Conservation (phyloP, 1,140 invertebrate genomes). For the Drosophila navojoa region DNA sequence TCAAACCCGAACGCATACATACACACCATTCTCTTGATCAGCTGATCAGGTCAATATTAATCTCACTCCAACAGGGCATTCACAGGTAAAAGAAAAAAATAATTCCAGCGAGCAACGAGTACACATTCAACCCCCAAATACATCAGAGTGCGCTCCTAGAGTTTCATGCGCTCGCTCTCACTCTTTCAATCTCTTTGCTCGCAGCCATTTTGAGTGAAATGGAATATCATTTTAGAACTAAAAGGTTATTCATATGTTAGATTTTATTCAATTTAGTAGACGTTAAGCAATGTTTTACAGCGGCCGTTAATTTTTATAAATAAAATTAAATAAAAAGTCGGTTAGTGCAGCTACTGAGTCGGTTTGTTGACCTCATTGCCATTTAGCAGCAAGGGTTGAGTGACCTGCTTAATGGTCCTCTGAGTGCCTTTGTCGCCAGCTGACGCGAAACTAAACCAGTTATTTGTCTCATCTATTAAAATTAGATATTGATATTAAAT, state of each 20-base stretch:
- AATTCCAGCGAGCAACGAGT: constrained; percentile 24
- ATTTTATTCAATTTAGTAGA: neutral
- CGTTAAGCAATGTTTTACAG: too few species aligned
- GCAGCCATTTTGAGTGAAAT: constrained; percentile 66
- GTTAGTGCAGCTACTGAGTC: constrained; percentile 17
- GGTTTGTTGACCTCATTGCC: constrained; percentile 77
- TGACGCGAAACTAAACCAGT: neutral
- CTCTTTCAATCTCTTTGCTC: neutral
- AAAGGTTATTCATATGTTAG: constrained; percentile 14
- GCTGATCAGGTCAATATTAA: constrained; percentile 54
- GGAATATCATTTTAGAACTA: constrained; percentile 25
- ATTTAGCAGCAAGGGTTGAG: constrained; percentile 57
- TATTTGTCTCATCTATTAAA: neutral
- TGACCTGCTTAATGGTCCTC: constrained; percentile 62
- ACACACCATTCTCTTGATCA: constrained; percentile 48
- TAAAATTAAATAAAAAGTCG: neutral
- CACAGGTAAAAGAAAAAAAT: constrained; percentile 35
- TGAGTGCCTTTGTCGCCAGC: constrained; percentile 32
- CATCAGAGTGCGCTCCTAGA: constrained; percentile 1
- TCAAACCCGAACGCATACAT: neutral
- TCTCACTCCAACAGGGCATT: constrained; percentile 22
- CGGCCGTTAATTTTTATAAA: neutral
- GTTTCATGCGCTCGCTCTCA: constrained; percentile 4
- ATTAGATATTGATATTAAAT: constrained; percentile 16
- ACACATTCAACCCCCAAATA: constrained; percentile 27